Percentiles rank a stretch among this genome's conserved stretches.
Evolutionary conservation across 2,113 vertebrate species (phyloP).

Genomic region (Mastomys natalensis): DNA sequence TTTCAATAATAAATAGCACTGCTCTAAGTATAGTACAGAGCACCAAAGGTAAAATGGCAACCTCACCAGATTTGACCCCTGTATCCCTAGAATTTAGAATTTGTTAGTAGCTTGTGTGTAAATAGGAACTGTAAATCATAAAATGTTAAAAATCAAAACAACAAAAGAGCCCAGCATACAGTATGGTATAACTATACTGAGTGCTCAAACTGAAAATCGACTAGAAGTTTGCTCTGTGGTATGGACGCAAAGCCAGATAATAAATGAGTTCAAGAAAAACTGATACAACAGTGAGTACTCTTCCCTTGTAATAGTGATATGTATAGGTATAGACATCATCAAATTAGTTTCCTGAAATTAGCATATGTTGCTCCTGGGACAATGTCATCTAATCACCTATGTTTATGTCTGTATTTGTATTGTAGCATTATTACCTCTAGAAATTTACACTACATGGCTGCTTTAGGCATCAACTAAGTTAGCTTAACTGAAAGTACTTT

Average conservation of each 20-base stretch:
- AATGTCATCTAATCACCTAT: neutral
- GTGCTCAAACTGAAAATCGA: neutral
- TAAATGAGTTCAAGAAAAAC: constrained; percentile 1
- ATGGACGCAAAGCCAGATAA: neutral
- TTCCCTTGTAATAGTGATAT: constrained; percentile 31
- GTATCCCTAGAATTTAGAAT: neutral
- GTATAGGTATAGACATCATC: neutral
- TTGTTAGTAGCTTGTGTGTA: neutral
- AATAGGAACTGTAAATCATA: constrained; percentile 39
- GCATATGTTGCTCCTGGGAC: neutral
- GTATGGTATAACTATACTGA: neutral
- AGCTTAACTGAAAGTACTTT: constrained; percentile 36
- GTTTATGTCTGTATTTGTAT: constrained; percentile 36
- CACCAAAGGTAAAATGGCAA: neutral
- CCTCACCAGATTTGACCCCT: neutral
- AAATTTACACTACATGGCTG: constrained; percentile 13
- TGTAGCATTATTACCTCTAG: neutral
- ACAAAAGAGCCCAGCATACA: neutral
- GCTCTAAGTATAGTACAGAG: neutral
- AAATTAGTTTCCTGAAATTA: constrained; percentile 27
- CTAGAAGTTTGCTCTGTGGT: neutral
- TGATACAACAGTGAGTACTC: constrained; percentile 10
- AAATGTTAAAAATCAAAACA: neutral
- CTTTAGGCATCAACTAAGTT: neutral
- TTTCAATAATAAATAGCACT: constrained; percentile 43